phyloP scores from a whole-genome alignment of 2,888 invertebrate species.

The Drosophila greeni region DNA sequence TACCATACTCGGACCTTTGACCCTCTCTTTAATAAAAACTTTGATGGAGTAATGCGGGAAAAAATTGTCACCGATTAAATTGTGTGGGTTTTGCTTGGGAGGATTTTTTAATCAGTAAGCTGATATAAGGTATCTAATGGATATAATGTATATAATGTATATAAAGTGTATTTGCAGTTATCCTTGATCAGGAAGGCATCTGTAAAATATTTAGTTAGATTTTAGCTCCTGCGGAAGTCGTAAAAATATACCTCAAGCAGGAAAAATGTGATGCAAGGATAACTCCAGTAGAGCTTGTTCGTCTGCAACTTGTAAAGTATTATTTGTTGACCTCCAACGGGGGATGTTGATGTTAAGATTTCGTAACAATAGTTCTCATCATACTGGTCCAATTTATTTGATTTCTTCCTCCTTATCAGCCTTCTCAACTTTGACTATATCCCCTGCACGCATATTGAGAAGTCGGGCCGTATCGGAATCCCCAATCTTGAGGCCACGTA shows the following conservation, averaged over 20 bases:
- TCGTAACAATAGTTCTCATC: too few species aligned
- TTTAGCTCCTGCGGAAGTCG: neutral
- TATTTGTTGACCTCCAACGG: neutral
- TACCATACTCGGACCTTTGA: neutral
- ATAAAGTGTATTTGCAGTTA: too few species aligned
- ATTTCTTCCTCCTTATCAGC: neutral
- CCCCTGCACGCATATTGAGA: neutral
- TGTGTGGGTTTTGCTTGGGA: too few species aligned
- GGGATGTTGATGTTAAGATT: neutral
- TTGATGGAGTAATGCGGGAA: neutral
- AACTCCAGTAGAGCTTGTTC: too few species aligned
- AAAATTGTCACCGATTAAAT: slow-evolving; percentile 7
- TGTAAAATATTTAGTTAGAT: neutral
- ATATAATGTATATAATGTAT: neutral
- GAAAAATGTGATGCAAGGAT: too few species aligned
- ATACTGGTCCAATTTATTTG: neutral
- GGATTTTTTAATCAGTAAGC: neutral
- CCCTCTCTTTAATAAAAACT: slow-evolving; percentile 5
- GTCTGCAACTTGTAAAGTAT: neutral
- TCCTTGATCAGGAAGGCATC: too few species aligned
- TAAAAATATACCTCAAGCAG: neutral
- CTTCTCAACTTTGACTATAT: neutral
- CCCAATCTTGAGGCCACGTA: neutral
- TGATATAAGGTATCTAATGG: neutral
- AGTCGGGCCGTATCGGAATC: neutral